Conservation (phyloP, 2,797 vertebrate genomes). For the Chiloscyllium punctatum region DNA sequence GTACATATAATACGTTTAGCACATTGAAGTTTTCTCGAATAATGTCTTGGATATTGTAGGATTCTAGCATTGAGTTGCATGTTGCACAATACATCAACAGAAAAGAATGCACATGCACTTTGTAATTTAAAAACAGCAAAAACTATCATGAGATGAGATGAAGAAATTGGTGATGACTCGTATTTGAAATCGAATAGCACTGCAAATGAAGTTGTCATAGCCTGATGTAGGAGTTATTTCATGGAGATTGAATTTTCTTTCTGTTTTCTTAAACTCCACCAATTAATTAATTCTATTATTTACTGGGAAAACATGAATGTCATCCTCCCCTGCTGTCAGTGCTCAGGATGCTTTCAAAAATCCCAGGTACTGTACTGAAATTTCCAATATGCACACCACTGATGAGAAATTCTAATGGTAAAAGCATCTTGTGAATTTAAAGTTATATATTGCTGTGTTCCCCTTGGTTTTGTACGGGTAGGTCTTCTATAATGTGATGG, state of each 20-base stretch:
- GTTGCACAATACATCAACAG: background rate
- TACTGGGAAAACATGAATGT: background rate
- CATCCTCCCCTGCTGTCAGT: background rate
- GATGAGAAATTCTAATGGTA: background rate
- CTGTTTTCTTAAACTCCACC: background rate
- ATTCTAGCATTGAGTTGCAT: background rate
- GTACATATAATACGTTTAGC: background rate
- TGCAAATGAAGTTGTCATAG: background rate
- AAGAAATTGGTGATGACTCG: background rate
- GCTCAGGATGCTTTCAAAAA: background rate
- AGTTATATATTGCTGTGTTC: background rate
- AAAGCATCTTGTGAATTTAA: background rate
- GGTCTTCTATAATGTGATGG: too few species aligned
- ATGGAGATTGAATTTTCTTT: background rate
- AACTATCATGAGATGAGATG: background rate
- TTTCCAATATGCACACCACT: background rate
- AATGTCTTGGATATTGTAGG: background rate
- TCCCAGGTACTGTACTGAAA: background rate
- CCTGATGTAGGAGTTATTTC: background rate
- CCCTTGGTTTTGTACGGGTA: background rate
- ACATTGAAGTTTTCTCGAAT: background rate
- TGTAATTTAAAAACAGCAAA: background rate
- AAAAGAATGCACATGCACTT: background rate
- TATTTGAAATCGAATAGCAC: background rate
- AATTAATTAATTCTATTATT: background rate